Conservation (phyloP, 2,888 invertebrate species). For the Calameuta pallipes region DNA sequence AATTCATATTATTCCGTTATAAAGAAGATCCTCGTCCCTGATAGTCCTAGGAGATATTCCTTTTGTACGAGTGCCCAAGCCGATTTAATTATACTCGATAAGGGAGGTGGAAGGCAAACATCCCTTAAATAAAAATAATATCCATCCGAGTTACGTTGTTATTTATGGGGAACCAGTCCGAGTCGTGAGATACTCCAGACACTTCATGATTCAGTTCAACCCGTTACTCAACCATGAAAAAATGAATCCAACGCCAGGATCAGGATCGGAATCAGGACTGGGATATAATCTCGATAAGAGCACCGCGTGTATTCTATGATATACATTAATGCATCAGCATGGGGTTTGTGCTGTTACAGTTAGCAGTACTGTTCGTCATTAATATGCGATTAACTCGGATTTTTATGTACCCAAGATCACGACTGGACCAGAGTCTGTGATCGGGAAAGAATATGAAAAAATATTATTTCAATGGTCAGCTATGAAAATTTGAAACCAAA, state of each 20-base stretch:
- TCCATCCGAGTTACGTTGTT: conserved; percentile 32
- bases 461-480: neutral
- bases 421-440: neutral
- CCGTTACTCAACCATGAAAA: conserved; percentile 49
- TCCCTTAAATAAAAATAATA: conserved; percentile 24
- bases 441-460: neutral
- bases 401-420: neutral
- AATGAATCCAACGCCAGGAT: conserved; percentile 29
- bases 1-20: conserved; percentile 16
- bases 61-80: conserved; percentile 1
- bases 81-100: conserved; percentile 23
- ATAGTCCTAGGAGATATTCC: neutral
- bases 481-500: neutral
- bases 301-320: conserved; percentile 38
- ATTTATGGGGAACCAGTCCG: conserved; percentile 41
- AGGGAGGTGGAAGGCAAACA: conserved; percentile 17
- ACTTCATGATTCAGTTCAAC: conserved; percentile 39
- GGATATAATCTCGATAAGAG: conserved; percentile 46
- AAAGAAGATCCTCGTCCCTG: neutral
- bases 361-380: conserved; percentile 47
- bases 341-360: conserved; percentile 44
- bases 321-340: conserved; percentile 53
- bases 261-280: conserved; percentile 30
- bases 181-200: conserved; percentile 40
- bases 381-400: conserved; percentile 43